These are phyloP conservation scores for Microtus pennsylvanicus DNA, from an alignment of 2,113 vertebrate species.

Conservation along the genomic window DNA sequence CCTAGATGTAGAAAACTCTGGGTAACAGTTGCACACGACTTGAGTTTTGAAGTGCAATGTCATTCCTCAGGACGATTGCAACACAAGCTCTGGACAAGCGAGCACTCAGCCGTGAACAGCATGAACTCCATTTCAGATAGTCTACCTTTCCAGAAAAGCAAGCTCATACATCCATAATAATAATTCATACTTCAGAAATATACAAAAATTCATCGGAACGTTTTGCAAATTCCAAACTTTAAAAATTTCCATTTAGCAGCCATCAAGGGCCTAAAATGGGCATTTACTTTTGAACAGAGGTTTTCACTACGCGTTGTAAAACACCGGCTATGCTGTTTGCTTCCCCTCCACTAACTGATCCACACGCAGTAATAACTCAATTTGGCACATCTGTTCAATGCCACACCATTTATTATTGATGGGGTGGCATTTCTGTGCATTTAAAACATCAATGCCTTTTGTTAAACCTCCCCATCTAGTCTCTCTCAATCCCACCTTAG, in stretches of 20 bases:
- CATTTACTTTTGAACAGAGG: not conserved
- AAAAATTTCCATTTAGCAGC: constrained; percentile 25
- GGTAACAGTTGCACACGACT: not conserved
- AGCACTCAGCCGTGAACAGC: not conserved
- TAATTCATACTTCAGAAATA: constrained; percentile 40
- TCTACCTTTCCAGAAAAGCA: constrained; percentile 38
- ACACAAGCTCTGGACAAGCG: constrained; percentile 8
- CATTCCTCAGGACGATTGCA: constrained; percentile 8
- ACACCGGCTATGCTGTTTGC: not conserved
- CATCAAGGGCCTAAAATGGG: not conserved
- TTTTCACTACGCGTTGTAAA: constrained; percentile 29
- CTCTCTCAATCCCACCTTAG: constrained; percentile 51
- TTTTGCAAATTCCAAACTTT: constrained; percentile 28
- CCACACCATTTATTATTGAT: constrained; percentile 85
- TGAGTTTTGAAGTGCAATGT: not conserved
- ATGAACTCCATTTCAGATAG: constrained; percentile 40
- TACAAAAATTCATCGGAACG: not conserved
- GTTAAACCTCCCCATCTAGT: constrained; percentile 78
- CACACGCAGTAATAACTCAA: constrained; percentile 77
- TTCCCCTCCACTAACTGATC: constrained; percentile 41
- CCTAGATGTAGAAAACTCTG: not conserved
- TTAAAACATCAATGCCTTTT: constrained; percentile 85
- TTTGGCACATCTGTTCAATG: constrained; percentile 80
- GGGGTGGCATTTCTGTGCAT: constrained; percentile 83
- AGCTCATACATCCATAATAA: constrained; percentile 17